Conservation (phyloP, 2,797 vertebrate species). For the Sylvilagus floridanus region DNA sequence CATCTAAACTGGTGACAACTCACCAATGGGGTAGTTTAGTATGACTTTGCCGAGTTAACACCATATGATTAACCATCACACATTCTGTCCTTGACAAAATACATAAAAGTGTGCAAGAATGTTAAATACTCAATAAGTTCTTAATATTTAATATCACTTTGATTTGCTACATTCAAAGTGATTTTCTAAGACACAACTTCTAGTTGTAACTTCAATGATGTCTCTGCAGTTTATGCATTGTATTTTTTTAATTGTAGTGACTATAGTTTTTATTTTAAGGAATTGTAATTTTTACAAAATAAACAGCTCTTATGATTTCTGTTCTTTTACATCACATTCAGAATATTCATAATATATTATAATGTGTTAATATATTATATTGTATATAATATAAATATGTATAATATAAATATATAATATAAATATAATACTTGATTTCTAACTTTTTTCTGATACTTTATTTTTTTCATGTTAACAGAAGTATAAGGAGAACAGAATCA, state of each 20-base stretch:
- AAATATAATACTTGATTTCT: no score
- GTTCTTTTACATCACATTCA: background rate
- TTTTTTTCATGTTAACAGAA: no score
- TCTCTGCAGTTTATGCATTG: background rate
- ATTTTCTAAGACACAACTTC: background rate
- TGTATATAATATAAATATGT: no score
- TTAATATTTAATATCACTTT: background rate
- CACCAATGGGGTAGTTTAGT: background rate
- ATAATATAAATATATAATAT: no score
- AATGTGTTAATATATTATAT: no score
- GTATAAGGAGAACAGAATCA: no score
- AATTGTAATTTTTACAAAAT: background rate
- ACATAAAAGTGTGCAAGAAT: background rate
- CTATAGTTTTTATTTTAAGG: background rate
- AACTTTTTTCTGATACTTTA: no score
- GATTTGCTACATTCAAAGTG: background rate
- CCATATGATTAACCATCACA: background rate
- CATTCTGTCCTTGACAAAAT: background rate
- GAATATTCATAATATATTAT: background rate
- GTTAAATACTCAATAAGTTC: background rate
- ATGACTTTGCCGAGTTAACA: background rate
- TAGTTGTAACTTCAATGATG: background rate
- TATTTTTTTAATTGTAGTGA: background rate
- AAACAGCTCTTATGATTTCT: background rate
- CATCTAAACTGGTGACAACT: background rate